Percentiles rank a stretch among this genome's conserved stretches.
Conservation (phyloP, 2,888 invertebrate genomes). For the Elgonia sp. region DNA sequence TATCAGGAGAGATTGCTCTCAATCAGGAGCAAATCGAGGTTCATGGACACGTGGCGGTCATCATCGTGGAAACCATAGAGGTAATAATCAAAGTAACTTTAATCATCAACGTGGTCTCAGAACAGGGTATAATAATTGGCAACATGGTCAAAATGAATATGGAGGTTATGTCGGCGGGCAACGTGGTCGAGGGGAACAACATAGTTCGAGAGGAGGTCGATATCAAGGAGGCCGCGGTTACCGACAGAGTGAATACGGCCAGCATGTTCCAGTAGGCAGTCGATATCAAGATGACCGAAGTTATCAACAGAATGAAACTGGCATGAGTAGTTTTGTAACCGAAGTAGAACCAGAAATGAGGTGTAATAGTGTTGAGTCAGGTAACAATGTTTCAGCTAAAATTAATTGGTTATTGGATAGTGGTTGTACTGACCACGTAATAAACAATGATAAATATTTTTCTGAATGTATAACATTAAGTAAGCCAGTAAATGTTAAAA, state of each 20-base stretch:
- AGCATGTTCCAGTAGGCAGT: neutral
- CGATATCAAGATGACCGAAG: slow-evolving; percentile 12
- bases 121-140: neutral
- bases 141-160: neutral
- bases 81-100: neutral
- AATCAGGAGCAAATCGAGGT: neutral
- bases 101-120: neutral
- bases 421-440: slow-evolving; percentile 53
- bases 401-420: slow-evolving; percentile 56
- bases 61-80: neutral
- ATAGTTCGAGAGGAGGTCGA: neutral
- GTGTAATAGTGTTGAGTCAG: slow-evolving; percentile 10
- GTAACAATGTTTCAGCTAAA: neutral
- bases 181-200: neutral
- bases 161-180: neutral
- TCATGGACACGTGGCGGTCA: neutral
- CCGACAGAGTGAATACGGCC: neutral
- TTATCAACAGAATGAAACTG: slow-evolving; percentile 16
- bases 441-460: slow-evolving; percentile 35
- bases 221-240: neutral
- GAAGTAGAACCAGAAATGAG: neutral
- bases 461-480: slow-evolving; percentile 30
- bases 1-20: neutral
- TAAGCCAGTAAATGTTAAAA: slow-evolving; percentile 43
- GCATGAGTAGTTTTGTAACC: slow-evolving; percentile 16